Conservation (phyloP, 2,113 vertebrate species). For the Hirundichthys speculiger region DNA sequence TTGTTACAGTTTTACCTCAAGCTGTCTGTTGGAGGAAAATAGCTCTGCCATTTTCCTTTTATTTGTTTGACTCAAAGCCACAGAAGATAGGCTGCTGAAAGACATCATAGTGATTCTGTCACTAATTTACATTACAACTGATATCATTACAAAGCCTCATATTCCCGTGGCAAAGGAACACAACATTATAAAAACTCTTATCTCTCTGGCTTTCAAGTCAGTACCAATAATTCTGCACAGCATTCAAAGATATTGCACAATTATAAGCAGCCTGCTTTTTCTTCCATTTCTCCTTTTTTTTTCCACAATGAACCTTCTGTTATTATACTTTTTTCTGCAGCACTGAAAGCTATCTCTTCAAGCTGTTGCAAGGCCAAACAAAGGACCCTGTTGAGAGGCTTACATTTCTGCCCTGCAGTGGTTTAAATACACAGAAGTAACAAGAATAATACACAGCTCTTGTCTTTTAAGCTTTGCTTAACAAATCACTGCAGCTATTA, state of each 20-base stretch:
- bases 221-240: too few relatives aligned
- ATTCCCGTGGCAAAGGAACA: constrained; percentile 25
- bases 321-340: constrained; percentile 30
- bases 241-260: constrained; percentile 24
- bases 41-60: constrained; percentile 14
- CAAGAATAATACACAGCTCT: constrained; percentile 35
- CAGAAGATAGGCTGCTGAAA: constrained; percentile 13
- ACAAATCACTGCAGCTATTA: constrained; percentile 45
- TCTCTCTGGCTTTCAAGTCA: constrained; percentile 20
- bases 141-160: constrained; percentile 37
- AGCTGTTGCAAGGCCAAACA: constrained; percentile 45
- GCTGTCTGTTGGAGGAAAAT: constrained; percentile 37
- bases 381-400: constrained; percentile 26
- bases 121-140: constrained; percentile 37
- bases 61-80: constrained; percentile 20
- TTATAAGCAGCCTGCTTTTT: constrained; percentile 1
- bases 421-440: constrained; percentile 44
- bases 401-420: constrained; percentile 44
- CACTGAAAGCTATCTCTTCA: constrained; percentile 41
- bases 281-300: constrained; percentile 8
- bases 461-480: constrained; percentile 28
- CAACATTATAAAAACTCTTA: constrained; percentile 37
- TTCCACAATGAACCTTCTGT: constrained; percentile 34
- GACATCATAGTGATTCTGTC: constrained; percentile 22
- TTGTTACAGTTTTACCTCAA: constrained; percentile 23